These are phyloP conservation scores for Capitulum mitella DNA, from an alignment of 2,888 invertebrate species.

Conservation along the genomic window DNA sequence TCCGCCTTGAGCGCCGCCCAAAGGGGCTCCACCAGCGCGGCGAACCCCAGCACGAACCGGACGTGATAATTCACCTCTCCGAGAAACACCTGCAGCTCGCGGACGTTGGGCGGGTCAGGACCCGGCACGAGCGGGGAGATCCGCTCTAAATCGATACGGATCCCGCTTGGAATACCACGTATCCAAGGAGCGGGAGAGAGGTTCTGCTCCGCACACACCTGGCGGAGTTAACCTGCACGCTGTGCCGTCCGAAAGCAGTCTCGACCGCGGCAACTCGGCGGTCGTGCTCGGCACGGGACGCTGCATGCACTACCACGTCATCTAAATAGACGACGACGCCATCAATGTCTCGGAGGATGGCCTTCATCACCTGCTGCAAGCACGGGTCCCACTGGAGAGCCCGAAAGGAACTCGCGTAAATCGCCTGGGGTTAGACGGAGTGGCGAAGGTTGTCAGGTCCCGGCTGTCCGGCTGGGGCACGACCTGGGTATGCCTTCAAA, in stretches of 20 bases:
- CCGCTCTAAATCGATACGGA: background rate
- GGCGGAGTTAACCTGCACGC: background rate
- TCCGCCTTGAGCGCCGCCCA: background rate
- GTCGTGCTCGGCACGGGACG: background rate
- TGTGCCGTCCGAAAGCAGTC: background rate
- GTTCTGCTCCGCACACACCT: background rate
- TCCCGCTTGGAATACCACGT: background rate
- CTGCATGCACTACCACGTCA: background rate
- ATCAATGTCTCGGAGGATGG: background rate
- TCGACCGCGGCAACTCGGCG: background rate
- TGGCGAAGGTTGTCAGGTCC: too few relatives aligned
- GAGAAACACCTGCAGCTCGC: background rate
- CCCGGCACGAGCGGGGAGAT: background rate
- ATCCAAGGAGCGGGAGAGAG: background rate
- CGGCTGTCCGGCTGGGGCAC: too few relatives aligned
- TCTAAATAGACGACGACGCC: background rate
- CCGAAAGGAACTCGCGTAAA: background rate
- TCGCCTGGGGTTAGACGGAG: too few relatives aligned
- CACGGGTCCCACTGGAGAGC: background rate
- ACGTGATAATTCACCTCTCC: background rate
- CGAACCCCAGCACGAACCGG: background rate
- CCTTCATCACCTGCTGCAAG: background rate
- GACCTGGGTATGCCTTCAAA: too few relatives aligned
- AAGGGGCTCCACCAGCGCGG: background rate
- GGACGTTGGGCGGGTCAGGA: background rate